Evolutionary conservation across 2,888 invertebrate genomes (phyloP), one percentile per base, ranked within the genome.

Genomic region (Dorcus hopei): DNA sequence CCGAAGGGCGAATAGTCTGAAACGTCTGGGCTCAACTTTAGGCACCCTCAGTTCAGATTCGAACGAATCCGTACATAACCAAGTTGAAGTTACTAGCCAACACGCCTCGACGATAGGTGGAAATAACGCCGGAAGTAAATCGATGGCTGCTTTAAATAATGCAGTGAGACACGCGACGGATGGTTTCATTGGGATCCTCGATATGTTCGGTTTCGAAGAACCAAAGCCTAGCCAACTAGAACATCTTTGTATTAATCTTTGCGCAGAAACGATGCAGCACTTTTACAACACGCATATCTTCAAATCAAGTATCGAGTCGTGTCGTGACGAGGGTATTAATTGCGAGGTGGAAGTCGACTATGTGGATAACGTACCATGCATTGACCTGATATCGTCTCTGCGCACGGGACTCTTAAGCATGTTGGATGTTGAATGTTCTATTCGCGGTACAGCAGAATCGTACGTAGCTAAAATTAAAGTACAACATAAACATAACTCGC

Each of bases 241-340:
- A 78, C 96, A 96, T 77, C 81, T 97, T 59, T 96, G 96, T 80
- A 94, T 95, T 71, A 97, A 97, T 80, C 81, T 97, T 61, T 95
- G 95, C 79, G 95, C 96, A 0, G 97, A 97, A 81, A 95, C 95
- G 38, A 94, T 97, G 93, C 96, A 97, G 78, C 96, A 96, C 79
- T 96, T 95, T 79, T 97, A 96, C 82, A 97, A 95, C 79, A 96
- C 95, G 54, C 95, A 96, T 79, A 94, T 96, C 69, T 96, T 97
- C 80, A 95, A 95, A 79, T 92, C 93, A 19, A 90, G 93, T 66
- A 91, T 93, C 64, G 95, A 96, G 80, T 93, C 95, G 54, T 95
- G 95, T 73, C 85, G 93, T 62, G 96, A 96, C 77, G 95, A 96
- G 81, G 94, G 94, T 52, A 94, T 96, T 68, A 84, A 88, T 54